Base-by-base conservation (phyloP, 2,113 vertebrate species). In the Conger conger region DNA sequence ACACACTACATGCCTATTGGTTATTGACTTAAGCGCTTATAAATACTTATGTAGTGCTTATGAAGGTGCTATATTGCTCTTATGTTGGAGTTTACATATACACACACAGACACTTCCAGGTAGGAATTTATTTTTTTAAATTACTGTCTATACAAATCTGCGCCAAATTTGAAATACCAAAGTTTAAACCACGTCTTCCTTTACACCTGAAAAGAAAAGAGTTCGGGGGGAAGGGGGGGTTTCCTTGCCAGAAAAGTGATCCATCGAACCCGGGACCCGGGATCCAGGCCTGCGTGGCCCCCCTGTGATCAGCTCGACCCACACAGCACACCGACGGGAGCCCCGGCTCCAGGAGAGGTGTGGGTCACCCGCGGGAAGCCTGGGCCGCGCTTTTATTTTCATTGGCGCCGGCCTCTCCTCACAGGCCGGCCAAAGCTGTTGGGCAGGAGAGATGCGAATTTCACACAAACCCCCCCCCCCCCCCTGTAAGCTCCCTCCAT, bases 331-430 rank as follows among this genome's bases (percentile, higher is more conserved):
- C 82, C 79, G 94, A 92, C 90, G 91, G 84, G 91, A 90, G 85
- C 90, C 80, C 86, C 91, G 91, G 88, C 92, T 93, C 91, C 89
- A 88, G 84, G 81, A 84, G 87, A 94, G 92, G 91, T 91, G 93
- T 89, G 92, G 89, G 91, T 94, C 53, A 76, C 91, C 91, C 92
- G 84, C 92, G 91, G 92, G 89, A 93, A 90, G 90, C 87, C 93
- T 94, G 85, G 87, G 91, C 82, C 88, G 91, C 89, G 93, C 83
- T 88, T 84, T 80, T 93, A 87, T 92, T 95, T 95, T 94, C 92
- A 90, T 86, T 93, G 93, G 92, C 93, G 91, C 81, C 45, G 86
- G 89, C 85, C 84, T 91, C 27, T 5, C 20, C 11, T 27, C 84
- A 92, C 87, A 76, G 88, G 91, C 90, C 92, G 92, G 92, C 77